Base-by-base conservation (phyloP, 2,888 invertebrate species). In the Hipparchia sbordonii region DNA sequence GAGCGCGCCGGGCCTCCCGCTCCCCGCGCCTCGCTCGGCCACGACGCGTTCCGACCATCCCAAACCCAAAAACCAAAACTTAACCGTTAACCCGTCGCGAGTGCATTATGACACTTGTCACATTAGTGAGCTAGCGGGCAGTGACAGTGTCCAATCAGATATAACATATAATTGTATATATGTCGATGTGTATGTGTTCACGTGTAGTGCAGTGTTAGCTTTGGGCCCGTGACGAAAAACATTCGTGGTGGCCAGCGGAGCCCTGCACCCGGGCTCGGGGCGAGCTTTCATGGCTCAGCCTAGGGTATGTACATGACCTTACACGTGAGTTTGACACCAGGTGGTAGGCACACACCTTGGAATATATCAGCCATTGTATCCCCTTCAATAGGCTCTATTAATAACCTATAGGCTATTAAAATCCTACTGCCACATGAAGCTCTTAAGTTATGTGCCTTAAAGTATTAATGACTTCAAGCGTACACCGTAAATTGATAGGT, bases 241-340 rank as follows among this genome's bases (percentile, higher is more conserved):
- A 86, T 92, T 91, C 93, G 93, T 91, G 90, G 93, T 93, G 92
- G 94, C 93, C 92, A 93, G 93, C 90, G 93, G 93, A 90, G 91
- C 93, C 87, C 87, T 92, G 89, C 92, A 92, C 92, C 92, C 93
- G 89, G 93, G 90, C 94, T 95, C 95, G 95, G 96, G 95, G 95
- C 96, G 96, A 95, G 96, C 95, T 95, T 96, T 95, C 96, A 97
- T 97, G 97, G 97, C 97, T 95, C 97, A 97, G 96, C 97, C 97
- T 96, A 96, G 97, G 97, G 97, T 97, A 96, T 95, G 96, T 95
- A 92, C 89, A 74, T 63, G 78, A 76, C 51, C 59, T 57, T 68
- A 39, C 77, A 79, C 72, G 77, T 72, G 75, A 76, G 73, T 77
- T 69, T 72, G 71, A 77, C 75, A 65, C 4, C 10, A 61, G 66